Evolutionary conservation across 1,140 invertebrate species (phyloP), one percentile per base, ranked within the genome.

Genomic region (Macrostomum lignano): DNA sequence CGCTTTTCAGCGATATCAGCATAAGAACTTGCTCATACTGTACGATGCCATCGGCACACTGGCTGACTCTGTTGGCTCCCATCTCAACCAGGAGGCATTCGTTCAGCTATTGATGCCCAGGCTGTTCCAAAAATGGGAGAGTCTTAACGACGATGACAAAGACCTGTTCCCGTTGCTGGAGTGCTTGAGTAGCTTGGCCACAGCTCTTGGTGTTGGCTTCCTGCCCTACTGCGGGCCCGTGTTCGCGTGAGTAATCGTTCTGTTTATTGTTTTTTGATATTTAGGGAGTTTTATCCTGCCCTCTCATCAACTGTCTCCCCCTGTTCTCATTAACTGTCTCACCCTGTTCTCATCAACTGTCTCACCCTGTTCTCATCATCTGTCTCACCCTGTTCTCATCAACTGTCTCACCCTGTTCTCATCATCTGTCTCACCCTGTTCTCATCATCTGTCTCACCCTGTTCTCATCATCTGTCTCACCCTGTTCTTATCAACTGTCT

Each of bases 1-100:
- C 57, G 91, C 88, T 10, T 96, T 98, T 54, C 72, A 71, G 46
- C 79, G 88, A 60, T 74, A 72, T 52, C 68, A 88, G 65, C 84
- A 93, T 49, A 96, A 96, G 60, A 96, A 96, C 62, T 61, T 98
- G 41, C 64, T 96, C 34, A 96, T 96, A 46, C 58, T 98, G 17
- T 98, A 98, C 51, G 91, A 98, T 59, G 91, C 88, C 10, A 91
- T 96, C 51, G 88, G 86, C 13, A 96, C 86, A 2, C 55, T 96
- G 35, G 88, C 88, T 1, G 86, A 94, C 42, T 88, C 79, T 5
- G 88, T 96, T 9, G 84, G 86, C 3, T 74, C 78, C 52, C 79
- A 94, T 62, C 61, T 98, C 14, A 93, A 93, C 47, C 82, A 91
- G 60, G 39, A 61, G 48, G 81, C 88, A 45, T 96, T 81, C 49